Base-by-base conservation (phyloP, 2,797 vertebrate genomes). In the Platalea minor region DNA sequence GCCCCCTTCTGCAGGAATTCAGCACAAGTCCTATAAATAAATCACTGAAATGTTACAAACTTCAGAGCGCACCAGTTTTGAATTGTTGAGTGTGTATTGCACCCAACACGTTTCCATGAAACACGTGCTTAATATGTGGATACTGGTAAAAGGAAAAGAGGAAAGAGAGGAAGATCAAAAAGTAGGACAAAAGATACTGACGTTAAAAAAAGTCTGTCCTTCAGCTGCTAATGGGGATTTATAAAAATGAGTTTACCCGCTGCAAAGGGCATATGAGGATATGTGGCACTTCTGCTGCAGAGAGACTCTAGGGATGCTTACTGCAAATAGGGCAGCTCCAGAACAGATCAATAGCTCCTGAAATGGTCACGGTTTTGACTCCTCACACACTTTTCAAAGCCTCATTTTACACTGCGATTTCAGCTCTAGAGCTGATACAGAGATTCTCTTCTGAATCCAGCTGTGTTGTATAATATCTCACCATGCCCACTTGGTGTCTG, bases 301-400 rank as follows among this genome's bases (percentile, higher is more conserved):
- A 82, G 53, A 87, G 59, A 39, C 78, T 69, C 83, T 9, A 45
- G 88, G 88, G 84, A 95, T 64, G 60, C 77, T 79, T 17, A 8
- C 51, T 91, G 80, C 78, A 95, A 95, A 83, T 28, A 89, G 91
- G 67, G 75, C 88, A 94, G 63, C n/a, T 72, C 77, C 77, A 91
- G 83, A 91, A 37, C 29, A 88, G n/a, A 72, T 26, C 50, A 15
- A 33, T 1, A 80, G 45, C 82, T 91, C 94, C 95, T 64, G 50
- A 88, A 88, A 75, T 1, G 10, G 17, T 35, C 87, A 31, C 0
- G 0, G 48, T 4, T 93, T 91, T 64, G 45, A 43, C 35, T 94
- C 60, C 64, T 85, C 75, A 72, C 63, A 45, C 20, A 23, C n/a
- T 85, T 57, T 77, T 46, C 4, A 4, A 91, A 81, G 53, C 25